These are phyloP conservation scores for Hermodice carunculata DNA, from an alignment of 2,888 invertebrate genomes.

Conservation along the genomic window DNA sequence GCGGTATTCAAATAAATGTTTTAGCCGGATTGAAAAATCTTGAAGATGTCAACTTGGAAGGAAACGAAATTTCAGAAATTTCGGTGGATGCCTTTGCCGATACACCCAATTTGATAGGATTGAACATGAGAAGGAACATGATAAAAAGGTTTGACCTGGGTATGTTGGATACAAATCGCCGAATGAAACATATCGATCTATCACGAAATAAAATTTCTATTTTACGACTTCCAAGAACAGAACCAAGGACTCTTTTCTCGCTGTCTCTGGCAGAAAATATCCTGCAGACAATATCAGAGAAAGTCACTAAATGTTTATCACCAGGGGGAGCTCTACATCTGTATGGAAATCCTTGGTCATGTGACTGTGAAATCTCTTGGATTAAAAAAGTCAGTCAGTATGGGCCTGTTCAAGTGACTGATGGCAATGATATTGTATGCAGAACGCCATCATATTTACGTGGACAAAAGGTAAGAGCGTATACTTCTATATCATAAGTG, in stretches of 20 bases:
- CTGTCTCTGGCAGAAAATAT: conserved; percentile 44
- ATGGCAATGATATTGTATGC: conserved; percentile 21
- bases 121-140: conserved; percentile 46
- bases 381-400: not conserved
- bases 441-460: conserved; percentile 15
- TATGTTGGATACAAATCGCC: conserved; percentile 23
- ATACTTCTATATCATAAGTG: too few relatives aligned
- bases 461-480: conserved; percentile 25
- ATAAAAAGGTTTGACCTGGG: conserved; percentile 44
- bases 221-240: conserved; percentile 3
- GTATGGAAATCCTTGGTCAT: conserved; percentile 48
- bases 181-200: conserved; percentile 27
- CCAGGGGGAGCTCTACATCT: conserved; percentile 23
- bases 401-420: conserved; percentile 3
- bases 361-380: conserved; percentile 47
- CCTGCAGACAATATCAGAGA: conserved; percentile 35
- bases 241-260: conserved; percentile 25
- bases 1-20: conserved; percentile 38
- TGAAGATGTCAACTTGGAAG: conserved; percentile 45
- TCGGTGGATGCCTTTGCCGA: conserved; percentile 42
- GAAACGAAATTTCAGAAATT: conserved; percentile 44
- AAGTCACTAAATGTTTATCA: conserved; percentile 13
- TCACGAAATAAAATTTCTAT: conserved; percentile 17
- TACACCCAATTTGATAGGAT: conserved; percentile 40
- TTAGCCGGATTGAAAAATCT: conserved; percentile 46